Evolutionary conservation across 2,797 vertebrate genomes (phyloP).

Genomic region (Sebastes vulpes): DNA sequence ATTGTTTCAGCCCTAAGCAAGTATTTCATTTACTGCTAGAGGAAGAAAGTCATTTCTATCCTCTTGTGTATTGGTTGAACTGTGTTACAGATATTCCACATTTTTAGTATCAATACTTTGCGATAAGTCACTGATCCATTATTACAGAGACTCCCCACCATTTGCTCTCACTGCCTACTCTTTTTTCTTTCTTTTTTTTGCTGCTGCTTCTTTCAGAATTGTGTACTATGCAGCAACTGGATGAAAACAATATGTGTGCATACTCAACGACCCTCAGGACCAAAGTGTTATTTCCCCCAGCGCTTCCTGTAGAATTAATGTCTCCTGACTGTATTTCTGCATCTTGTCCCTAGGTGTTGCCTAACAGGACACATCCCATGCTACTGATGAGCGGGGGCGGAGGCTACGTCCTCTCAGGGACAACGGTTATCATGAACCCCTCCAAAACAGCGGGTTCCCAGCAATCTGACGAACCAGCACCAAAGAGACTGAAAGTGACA

Average conservation of each 20-base stretch:
- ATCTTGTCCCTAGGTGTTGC: slow-evolving; percentile 88
- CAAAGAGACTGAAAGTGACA: slow-evolving; percentile 91
- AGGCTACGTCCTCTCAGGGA: slow-evolving; percentile 95
- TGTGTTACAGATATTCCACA: not conserved
- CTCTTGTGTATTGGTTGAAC: not conserved
- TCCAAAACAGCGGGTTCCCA: slow-evolving; percentile 65
- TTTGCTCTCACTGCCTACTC: not conserved
- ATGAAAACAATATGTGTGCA: not conserved
- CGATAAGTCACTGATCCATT: not conserved
- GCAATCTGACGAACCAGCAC: slow-evolving; percentile 84
- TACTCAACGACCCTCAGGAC: not conserved
- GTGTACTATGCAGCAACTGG: not conserved
- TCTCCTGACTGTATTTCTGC: slow-evolving; percentile 36
- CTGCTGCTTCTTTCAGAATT: not conserved
- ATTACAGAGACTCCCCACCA: not conserved
- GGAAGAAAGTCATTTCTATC: not conserved
- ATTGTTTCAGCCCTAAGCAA: not conserved
- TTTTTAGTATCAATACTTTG: not conserved
- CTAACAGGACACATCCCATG: slow-evolving; percentile 95
- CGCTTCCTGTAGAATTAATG: slow-evolving; percentile 16
- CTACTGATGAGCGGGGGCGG: slow-evolving; percentile 95
- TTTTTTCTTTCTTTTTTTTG: not conserved
- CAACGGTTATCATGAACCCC: slow-evolving; percentile 85
- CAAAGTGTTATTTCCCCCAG: not conserved
- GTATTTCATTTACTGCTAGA: not conserved